A percentile compares a stretch with the other conserved stretches of the same genome.
Conservation (phyloP, 2,113 vertebrate genomes). For the Aldabrachelys gigantea region DNA sequence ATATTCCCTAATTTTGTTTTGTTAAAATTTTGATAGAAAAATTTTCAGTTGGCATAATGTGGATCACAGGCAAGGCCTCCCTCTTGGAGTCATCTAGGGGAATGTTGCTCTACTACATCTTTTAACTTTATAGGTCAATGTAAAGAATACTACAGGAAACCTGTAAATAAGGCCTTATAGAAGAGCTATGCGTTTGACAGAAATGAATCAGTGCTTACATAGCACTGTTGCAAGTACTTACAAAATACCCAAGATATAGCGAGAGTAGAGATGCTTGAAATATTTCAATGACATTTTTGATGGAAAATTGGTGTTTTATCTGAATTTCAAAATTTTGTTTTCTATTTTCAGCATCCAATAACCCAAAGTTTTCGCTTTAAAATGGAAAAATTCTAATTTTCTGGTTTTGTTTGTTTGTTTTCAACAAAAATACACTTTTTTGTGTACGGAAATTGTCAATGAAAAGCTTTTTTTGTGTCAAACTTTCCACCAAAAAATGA, state of each 20-base stretch:
- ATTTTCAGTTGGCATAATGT: background rate
- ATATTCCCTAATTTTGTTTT: background rate
- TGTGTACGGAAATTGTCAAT: background rate
- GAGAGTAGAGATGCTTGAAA: background rate
- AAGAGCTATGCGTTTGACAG: background rate
- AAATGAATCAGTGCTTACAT: background rate
- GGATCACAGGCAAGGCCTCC: constrained; percentile 54
- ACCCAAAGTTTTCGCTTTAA: background rate
- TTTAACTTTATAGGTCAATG: background rate
- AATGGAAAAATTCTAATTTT: background rate
- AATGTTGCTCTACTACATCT: constrained; percentile 17
- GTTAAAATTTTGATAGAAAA: background rate
- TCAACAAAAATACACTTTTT: background rate
- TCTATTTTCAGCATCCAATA: background rate
- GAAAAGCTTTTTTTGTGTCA: background rate
- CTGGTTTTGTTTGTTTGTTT: background rate
- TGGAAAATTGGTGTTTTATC: background rate
- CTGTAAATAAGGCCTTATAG: background rate
- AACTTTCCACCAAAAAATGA: background rate
- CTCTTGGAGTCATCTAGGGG: constrained; percentile 49
- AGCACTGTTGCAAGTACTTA: background rate
- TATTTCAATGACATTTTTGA: background rate
- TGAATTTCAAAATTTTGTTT: background rate
- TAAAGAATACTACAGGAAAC: background rate
- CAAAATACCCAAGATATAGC: background rate